A percentile compares a stretch with the other conserved stretches of the same genome.
Conservation (phyloP, 1,140 invertebrate species). For the Eurosta solidaginis region DNA sequence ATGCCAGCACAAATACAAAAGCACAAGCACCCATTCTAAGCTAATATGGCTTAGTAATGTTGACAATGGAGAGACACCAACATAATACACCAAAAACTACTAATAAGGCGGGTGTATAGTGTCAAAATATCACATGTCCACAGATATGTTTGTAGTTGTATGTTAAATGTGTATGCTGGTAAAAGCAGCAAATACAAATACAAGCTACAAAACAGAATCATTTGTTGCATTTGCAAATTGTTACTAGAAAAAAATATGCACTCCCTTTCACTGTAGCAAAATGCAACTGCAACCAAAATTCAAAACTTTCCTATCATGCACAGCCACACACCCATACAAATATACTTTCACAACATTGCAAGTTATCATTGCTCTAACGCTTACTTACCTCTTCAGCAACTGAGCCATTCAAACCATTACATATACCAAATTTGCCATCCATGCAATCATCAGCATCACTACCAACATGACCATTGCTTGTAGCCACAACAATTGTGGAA, state of each 20-base stretch:
- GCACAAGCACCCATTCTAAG: neutral
- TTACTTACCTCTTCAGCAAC: conserved; percentile 34
- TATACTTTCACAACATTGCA: neutral
- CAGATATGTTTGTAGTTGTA: too few species aligned
- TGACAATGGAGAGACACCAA: conserved; percentile 4
- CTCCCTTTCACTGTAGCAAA: neutral
- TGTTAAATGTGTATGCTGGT: too few species aligned
- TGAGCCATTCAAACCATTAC: conserved; percentile 43
- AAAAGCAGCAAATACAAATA: neutral
- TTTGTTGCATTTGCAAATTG: conserved; percentile 15
- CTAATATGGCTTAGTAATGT: conserved; percentile 30
- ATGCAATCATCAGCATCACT: conserved; percentile 41
- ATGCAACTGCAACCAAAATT: neutral
- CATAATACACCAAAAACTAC: neutral
- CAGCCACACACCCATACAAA: neutral
- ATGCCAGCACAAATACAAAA: neutral
- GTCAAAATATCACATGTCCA: too few species aligned
- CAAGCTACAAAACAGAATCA: neutral
- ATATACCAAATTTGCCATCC: conserved; percentile 53
- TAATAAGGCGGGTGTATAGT: too few species aligned
- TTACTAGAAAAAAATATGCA: neutral
- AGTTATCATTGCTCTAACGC: neutral
- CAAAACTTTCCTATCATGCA: neutral
- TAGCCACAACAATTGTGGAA: conserved; percentile 6
- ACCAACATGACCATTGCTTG: conserved; percentile 22